phyloP scores from a whole-genome alignment of 2,888 invertebrate genomes.

The Cyaniris semiargus region DNA sequence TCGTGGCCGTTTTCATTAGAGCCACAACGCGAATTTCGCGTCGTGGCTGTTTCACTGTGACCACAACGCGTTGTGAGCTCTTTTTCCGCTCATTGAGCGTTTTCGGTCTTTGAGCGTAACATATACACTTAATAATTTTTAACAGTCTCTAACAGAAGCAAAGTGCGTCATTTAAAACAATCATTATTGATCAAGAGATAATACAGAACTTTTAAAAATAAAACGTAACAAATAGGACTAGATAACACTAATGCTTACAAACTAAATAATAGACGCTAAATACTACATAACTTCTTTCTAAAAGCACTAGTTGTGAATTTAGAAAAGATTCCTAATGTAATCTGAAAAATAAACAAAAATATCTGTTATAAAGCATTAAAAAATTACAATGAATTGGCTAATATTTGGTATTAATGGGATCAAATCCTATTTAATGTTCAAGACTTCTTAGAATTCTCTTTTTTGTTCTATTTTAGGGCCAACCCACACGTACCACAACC shows the following conservation, averaged over 20 bases:
- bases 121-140: not conserved
- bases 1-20: no score
- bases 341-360: conserved; percentile 10
- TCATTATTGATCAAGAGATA: not conserved
- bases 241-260: conserved; percentile 28
- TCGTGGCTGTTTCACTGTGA: no score
- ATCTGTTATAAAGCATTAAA: not conserved
- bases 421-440: no score
- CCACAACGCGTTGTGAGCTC: no score
- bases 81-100: no score
- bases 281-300: conserved; percentile 21
- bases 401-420: no score
- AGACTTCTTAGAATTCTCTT: no score
- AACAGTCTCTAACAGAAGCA: not conserved
- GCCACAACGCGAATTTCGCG: no score
- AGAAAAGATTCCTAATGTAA: conserved; percentile 20
- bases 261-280: conserved; percentile 15
- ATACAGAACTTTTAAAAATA: not conserved
- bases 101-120: no score
- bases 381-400: no score
- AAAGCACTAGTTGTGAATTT: conserved; percentile 19
- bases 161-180: not conserved
- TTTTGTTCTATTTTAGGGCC: no score
- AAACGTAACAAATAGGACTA: conserved; percentile 30
- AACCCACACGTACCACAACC: no score